Evolutionary conservation across 2,113 vertebrate species (phyloP).

Genomic region (Ancistrus triradiatus): DNA sequence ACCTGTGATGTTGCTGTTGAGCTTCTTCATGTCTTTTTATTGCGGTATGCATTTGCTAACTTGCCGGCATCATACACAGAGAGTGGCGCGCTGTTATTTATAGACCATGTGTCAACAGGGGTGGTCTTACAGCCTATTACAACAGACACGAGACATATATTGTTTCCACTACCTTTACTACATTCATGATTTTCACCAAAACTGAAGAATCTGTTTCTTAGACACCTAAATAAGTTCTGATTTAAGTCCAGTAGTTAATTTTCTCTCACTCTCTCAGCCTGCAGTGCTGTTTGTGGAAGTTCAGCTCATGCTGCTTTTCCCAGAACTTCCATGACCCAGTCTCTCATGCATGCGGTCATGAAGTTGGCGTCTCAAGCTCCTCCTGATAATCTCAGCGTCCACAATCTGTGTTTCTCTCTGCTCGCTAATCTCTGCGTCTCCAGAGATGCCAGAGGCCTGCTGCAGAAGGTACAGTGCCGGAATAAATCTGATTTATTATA

Average conservation of each 20-base stretch:
- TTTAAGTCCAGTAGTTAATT: too few species aligned
- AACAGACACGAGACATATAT: neutral
- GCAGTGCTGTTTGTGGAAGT: slow-evolving; percentile 77
- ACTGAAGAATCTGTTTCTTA: too few species aligned
- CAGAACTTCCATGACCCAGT: slow-evolving; percentile 63
- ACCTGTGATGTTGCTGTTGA: slow-evolving; percentile 4
- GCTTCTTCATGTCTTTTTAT: neutral
- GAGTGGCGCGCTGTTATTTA: neutral
- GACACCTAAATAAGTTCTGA: too few species aligned
- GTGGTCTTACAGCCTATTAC: neutral
- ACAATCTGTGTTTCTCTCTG: slow-evolving; percentile 78
- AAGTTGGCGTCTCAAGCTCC: slow-evolving; percentile 78
- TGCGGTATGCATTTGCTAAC: too few species aligned
- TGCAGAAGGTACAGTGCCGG: slow-evolving; percentile 86
- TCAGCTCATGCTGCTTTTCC: slow-evolving; percentile 54
- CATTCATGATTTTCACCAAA: too few species aligned
- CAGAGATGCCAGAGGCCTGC: slow-evolving; percentile 82
- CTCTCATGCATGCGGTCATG: slow-evolving; percentile 80
- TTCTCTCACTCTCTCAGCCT: slow-evolving; percentile 69
- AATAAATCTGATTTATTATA: too few species aligned
- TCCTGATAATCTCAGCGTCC: slow-evolving; percentile 67
- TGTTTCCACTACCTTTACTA: too few species aligned
- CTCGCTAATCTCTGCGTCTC: slow-evolving; percentile 85
- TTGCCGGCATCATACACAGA: neutral
- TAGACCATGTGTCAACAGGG: neutral